phyloP scores from a whole-genome alignment of 2,113 vertebrate species.

The Merops nubicus region DNA sequence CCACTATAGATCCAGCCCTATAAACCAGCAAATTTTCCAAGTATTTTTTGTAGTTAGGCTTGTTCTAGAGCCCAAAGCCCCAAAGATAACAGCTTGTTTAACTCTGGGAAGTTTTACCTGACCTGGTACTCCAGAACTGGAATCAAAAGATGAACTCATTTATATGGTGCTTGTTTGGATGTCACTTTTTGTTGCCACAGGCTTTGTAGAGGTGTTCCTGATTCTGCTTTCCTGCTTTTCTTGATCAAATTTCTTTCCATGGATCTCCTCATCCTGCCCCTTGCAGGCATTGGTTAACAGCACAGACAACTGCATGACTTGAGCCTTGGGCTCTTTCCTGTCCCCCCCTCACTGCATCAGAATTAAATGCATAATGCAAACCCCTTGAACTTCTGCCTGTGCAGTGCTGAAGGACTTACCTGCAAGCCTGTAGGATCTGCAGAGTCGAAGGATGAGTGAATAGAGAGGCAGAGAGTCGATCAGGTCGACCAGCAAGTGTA shows the following conservation, averaged over 20 bases:
- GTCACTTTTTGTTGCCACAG: neutral
- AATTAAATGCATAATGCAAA: neutral
- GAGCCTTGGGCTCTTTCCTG: neutral
- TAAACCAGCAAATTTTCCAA: neutral
- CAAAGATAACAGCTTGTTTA: neutral
- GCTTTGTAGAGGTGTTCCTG: neutral
- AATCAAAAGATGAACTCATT: neutral
- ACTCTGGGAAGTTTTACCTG: neutral
- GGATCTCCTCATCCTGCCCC: neutral
- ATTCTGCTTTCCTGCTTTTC: no score
- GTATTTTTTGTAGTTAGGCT: neutral
- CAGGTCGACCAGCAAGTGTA: constrained; percentile 88
- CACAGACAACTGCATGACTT: fast-evolving
- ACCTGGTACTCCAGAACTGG: neutral
- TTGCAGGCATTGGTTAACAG: neutral
- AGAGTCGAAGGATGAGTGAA: constrained; percentile 85
- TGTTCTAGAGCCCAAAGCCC: neutral
- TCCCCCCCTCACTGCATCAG: neutral
- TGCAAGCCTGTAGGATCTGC: constrained; percentile 87
- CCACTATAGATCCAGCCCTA: neutral
- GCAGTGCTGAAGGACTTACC: constrained; percentile 72
- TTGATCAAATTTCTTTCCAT: neutral
- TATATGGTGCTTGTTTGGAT: neutral
- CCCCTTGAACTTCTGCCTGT: neutral
- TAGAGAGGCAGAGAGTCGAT: constrained; percentile 93